These are phyloP conservation scores for Bombyx mandarina DNA, from an alignment of 1,140 invertebrate genomes.

Conservation along the genomic window DNA sequence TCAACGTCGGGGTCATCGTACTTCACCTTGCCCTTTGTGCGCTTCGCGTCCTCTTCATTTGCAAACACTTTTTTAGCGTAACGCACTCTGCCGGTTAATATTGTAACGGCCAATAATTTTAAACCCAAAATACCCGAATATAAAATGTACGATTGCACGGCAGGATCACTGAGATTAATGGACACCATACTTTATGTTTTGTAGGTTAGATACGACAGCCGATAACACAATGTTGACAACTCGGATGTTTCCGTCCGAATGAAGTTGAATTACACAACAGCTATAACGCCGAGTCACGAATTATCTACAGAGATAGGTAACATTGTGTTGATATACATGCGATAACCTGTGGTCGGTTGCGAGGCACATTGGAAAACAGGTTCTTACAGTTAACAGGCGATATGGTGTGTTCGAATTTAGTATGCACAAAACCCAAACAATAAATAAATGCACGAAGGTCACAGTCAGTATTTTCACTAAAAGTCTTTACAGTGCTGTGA, in stretches of 20 bases:
- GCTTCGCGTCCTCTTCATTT: slow-evolving; percentile 43
- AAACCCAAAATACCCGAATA: slow-evolving; percentile 68
- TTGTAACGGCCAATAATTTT: slow-evolving; percentile 70
- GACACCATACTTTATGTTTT: slow-evolving; percentile 26
- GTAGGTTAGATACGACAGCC: slow-evolving; percentile 4
- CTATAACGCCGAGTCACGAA: too few species aligned
- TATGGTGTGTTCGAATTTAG: too few species aligned
- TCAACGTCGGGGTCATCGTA: slow-evolving; percentile 70
- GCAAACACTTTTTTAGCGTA: slow-evolving; percentile 39
- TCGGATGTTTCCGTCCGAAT: slow-evolving; percentile 3
- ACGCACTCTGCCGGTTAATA: slow-evolving; percentile 62
- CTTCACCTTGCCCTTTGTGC: slow-evolving; percentile 53
- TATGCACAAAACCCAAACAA: too few species aligned
- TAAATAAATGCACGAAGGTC: too few species aligned
- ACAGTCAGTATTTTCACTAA: too few species aligned
- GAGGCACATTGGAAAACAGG: too few species aligned
- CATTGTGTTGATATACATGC: too few species aligned
- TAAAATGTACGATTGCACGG: slow-evolving; percentile 64
- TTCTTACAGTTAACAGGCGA: too few species aligned
- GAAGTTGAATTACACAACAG: not conserved
- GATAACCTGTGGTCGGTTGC: too few species aligned
- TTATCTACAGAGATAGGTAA: too few species aligned
- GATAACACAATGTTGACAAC: not conserved
- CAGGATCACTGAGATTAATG: slow-evolving; percentile 42
- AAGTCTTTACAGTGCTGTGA: slow-evolving; percentile 20